phyloP scores from a whole-genome alignment of 1,140 invertebrate genomes.

The Pseudomyrmex concolor region DNA sequence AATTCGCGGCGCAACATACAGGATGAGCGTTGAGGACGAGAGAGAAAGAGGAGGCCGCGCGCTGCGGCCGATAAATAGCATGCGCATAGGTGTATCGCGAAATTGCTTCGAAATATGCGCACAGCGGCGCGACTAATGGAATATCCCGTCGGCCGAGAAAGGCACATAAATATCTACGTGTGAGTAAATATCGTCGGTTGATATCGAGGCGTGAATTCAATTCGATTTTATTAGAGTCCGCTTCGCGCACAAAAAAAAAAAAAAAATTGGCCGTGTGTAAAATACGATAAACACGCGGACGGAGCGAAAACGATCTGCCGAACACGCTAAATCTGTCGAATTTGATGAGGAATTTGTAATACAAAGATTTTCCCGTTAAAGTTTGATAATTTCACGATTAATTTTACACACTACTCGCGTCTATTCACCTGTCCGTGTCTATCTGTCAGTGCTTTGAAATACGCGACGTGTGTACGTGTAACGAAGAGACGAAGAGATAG shows the following conservation, averaged over 20 bases:
- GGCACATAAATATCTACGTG: slow-evolving; percentile 49
- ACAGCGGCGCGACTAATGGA: slow-evolving; percentile 31
- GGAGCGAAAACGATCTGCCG: slow-evolving; percentile 22
- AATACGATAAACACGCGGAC: slow-evolving; percentile 35
- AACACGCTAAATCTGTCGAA: not conserved
- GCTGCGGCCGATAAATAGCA: slow-evolving; percentile 4
- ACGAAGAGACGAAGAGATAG: not conserved
- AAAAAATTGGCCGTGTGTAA: slow-evolving; percentile 42
- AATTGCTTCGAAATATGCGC: slow-evolving; percentile 61
- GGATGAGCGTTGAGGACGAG: slow-evolving; percentile 7
- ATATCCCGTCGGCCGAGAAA: slow-evolving; percentile 37
- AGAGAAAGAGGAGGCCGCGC: not conserved
- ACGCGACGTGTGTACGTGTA: not conserved
- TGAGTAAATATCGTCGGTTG: slow-evolving; percentile 39
- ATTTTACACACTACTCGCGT: slow-evolving; percentile 23
- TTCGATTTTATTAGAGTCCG: slow-evolving; percentile 49
- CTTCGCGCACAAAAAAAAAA: not conserved
- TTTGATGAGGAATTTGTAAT: slow-evolving; percentile 26
- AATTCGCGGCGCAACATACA: slow-evolving; percentile 54
- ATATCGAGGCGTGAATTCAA: slow-evolving; percentile 53
- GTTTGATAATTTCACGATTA: slow-evolving; percentile 21
- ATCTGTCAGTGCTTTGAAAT: too few relatives aligned
- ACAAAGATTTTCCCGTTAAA: slow-evolving; percentile 18
- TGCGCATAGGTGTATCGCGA: slow-evolving; percentile 45
- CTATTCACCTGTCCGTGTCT: not conserved